A percentile compares a stretch with the other conserved stretches of the same genome.
Conservation (phyloP, 2,888 invertebrate species). For the Abscondita cerata region DNA sequence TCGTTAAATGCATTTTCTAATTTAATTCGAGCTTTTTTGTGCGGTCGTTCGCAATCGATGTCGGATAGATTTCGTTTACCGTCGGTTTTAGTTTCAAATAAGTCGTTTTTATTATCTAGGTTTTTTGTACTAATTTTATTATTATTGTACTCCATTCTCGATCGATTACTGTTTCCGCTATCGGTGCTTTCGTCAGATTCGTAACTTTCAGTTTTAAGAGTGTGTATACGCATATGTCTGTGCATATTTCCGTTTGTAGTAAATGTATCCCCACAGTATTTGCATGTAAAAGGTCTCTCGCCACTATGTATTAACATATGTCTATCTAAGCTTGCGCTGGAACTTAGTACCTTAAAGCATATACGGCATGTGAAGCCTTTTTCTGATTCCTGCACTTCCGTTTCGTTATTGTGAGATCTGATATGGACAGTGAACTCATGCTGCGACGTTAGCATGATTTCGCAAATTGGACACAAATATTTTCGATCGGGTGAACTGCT, state of each 20-base stretch:
- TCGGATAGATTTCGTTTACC: conserved; percentile 51
- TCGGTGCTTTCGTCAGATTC: conserved; percentile 67
- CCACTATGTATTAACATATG: conserved; percentile 83
- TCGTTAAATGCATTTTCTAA: conserved; percentile 43
- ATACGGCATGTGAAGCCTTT: conserved; percentile 68
- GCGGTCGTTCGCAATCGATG: conserved; percentile 38
- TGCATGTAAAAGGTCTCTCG: conserved; percentile 81
- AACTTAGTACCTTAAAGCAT: conserved; percentile 76
- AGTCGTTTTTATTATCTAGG: conserved; percentile 20
- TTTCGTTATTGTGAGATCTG: conserved; percentile 68
- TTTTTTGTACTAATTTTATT: conserved; percentile 49
- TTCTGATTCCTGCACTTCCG: conserved; percentile 55
- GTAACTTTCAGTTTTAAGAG: conserved; percentile 64
- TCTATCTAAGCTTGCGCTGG: conserved; percentile 79
- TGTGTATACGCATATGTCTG: conserved; percentile 78
- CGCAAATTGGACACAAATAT: conserved; percentile 72
- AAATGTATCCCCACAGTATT: conserved; percentile 79
- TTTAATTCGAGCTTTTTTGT: conserved; percentile 38
- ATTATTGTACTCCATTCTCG: conserved; percentile 56
- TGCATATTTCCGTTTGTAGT: conserved; percentile 89
- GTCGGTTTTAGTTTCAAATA: conserved; percentile 28
- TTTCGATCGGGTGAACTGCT: conserved; percentile 60
- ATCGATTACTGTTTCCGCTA: conserved; percentile 56
- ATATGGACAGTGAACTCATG: conserved; percentile 76
- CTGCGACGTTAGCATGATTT: conserved; percentile 65